Evolutionary conservation across 2,113 vertebrate genomes (phyloP), one percentile per base, ranked within the genome.

Genomic region (Columba livia): DNA sequence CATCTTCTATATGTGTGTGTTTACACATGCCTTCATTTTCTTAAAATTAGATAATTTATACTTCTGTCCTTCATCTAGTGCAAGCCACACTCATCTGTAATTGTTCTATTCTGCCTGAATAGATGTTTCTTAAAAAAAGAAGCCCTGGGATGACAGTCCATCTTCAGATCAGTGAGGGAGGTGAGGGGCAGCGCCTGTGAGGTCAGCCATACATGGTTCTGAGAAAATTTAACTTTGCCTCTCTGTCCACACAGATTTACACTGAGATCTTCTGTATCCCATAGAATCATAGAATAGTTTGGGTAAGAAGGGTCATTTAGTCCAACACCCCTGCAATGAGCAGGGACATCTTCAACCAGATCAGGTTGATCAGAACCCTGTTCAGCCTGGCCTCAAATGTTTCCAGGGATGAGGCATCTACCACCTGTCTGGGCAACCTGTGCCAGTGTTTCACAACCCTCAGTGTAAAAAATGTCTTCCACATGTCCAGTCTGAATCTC

Each of bases 1-100:
- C n/a, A 65, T 20, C 16, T 87, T 54, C 42, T 24, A 0, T 1
- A 0, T 40, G 11, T 9, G 5, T 26, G 23, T 6, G 34, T 3
- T 5, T 0, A 1, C 13, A 6, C 2, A 0, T 28, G 8, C 31
- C 67, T 83, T 56, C 0, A 11, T 54, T 83, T 88, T 64, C 56
- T 50, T 28, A 60, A 61, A 38, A 53, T 53, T 19, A 71, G 2
- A 20, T 44, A 10, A 75, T 79, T 48, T 69, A 26, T 23, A 29
- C 36, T 10, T 78, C 9, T 40, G 6, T 9, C 3, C 44, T 53
- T 92, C 56, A 40, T 50, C 47, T 40, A 4, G 11, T 7, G 8
- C 17, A 74, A 70, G 18, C 24, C 60, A 60, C 34, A 19, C 9
- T 64, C 0, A 1, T 11, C 66, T 61, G 4, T 24, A 42, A 40